Evolutionary conservation across 2,888 invertebrate genomes (phyloP), one percentile per base, ranked within the genome.

Genomic region (Digitonthophagus gazella): DNA sequence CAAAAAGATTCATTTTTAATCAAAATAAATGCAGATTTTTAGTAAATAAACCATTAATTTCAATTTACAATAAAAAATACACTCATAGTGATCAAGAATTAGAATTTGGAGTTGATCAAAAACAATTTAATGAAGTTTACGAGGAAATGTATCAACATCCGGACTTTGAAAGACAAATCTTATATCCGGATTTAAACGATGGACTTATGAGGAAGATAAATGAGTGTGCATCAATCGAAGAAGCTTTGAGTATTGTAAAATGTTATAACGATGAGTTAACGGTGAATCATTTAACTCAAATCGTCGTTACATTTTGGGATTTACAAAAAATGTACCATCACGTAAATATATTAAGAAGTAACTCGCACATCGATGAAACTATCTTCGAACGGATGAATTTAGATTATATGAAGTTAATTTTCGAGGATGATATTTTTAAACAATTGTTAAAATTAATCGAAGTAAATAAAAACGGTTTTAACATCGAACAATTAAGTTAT

Each of bases 401-500:
- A 58, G 69, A 78, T n/a, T 83, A 81, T 74, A 72, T 78, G 22
- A 71, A 74, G 22, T 73, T 78, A 67, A 71, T 83, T 18, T 69
- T 74, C n/a, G 71, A 75, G 16, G 76, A 80, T 69, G 61, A 71
- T 67, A 77, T 78, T 69, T 83, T 83, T 74, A 69, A 73, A 55
- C 70, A 72, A 58, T 71, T 83, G 56, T 66, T 82, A 15, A 65
- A 77, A 1, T 18, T 73, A 2, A 75, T 86, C 11, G 75, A 77
- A 3, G 57, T 77, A 2, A 77, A 80, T 15, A 71, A 81, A 19
- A 18, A 74, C 3, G 44, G 77, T 2, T 82, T 85, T 76, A 78
- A 82, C 71, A 61, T 77, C 0, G 77, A 83, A 44, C 81, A 82
- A 28, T 73, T 84, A 44, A 83, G 84, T 71, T 83, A 82, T 71